Evolutionary conservation across 1,140 invertebrate genomes (phyloP), one percentile per base, ranked within the genome.

Genomic region (Neelides sp.): DNA sequence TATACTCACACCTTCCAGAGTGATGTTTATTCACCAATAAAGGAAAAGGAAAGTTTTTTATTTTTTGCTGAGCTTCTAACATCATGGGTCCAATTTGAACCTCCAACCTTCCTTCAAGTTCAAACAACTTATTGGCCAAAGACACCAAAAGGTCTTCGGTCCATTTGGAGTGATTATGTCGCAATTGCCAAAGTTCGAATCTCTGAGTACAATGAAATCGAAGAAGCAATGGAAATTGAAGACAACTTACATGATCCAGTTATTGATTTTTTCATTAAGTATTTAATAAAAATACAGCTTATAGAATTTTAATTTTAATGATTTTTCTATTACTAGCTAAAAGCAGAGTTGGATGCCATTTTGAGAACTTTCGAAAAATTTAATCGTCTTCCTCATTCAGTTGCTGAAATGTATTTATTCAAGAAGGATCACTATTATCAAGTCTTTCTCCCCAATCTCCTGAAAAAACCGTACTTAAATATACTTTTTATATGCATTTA

Each of bases 161-260:
- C 32, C 12, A 30, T 41, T 22, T 60, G 52, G 51, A 30, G 15
- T 19, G 54, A 54, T 32, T 60, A 60, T 37, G 26, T 56, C 13
- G 30, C 27, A 8, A 4, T 52, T 13, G 43, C 54, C 22, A 60
- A 54, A 56, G 58, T 28, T 34, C 27, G 58, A 17, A 50, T 57
- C 2, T 5, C 46, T 10, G 58, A 57, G 23, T 57, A 54, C 34
- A 54, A 54, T 27, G 54, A 54, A 48, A 35, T 54, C 8, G 58
- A 57, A 44, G 36, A 39, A 20, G 51, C 52, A 0, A 54, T 57
- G 51, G 54, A 42, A 46, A 54, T 53, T 17, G 58, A 60, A 27
- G 48, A 50, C 4, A 54, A 56, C 34, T 48, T 36, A 23, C 56
- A 60, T 46, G 48, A 56, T 44, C 58, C 54, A 24, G 56, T 58